Evolutionary conservation across 2,113 vertebrate genomes (phyloP).

Genomic region (Pygoscelis antarcticus): DNA sequence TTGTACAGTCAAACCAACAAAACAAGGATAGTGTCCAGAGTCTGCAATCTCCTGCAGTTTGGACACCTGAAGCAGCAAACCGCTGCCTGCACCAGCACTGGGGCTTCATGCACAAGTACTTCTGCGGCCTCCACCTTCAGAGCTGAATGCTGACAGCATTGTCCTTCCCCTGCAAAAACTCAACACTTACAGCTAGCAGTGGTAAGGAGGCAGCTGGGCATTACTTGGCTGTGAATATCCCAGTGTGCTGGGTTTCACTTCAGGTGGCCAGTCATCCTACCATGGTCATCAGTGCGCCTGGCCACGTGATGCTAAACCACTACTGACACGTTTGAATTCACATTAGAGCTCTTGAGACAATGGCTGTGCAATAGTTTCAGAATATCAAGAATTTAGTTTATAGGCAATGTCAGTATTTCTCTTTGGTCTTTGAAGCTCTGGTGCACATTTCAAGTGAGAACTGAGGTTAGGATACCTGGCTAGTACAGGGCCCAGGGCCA

Average conservation of each 20-base stretch:
- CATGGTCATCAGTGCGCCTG: rapidly evolving
- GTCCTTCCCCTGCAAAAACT: neutral
- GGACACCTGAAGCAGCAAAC: neutral
- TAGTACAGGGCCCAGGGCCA: neutral
- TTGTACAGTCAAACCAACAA: neutral
- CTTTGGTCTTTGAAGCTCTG: neutral
- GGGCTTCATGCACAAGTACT: rapidly evolving
- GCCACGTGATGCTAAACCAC: rapidly evolving
- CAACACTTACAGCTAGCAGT: neutral
- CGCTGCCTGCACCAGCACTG: neutral
- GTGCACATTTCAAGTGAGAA: neutral
- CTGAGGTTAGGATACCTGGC: neutral
- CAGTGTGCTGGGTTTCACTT: neutral
- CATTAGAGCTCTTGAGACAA: neutral
- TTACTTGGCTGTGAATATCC: neutral
- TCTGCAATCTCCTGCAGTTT: neutral
- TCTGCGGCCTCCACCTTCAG: neutral
- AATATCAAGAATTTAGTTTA: neutral
- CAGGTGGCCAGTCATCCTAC: neutral
- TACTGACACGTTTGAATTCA: rapidly evolving
- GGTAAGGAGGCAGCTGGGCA: neutral
- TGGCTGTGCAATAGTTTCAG: neutral
- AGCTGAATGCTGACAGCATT: rapidly evolving
- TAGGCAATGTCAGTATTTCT: neutral
- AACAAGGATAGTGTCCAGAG: neutral